Evolutionary conservation across 2,888 invertebrate species (phyloP).

Genomic region (Noctuana brunneofusca): DNA sequence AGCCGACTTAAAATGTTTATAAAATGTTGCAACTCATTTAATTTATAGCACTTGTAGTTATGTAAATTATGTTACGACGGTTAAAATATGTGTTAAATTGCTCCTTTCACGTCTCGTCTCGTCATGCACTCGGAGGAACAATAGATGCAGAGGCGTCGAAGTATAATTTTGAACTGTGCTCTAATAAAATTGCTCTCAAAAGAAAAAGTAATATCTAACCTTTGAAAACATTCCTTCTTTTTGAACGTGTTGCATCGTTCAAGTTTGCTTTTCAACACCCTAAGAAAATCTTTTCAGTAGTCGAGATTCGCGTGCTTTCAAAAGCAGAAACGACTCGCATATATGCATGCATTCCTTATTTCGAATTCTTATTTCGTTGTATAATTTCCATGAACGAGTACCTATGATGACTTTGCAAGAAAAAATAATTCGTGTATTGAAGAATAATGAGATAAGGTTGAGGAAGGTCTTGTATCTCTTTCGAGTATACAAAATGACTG

Average conservation of each 20-base stretch:
- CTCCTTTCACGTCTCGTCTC: background rate
- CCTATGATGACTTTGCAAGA: too few relatives aligned
- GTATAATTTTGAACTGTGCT: background rate
- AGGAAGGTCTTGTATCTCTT: too few relatives aligned
- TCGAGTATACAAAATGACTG: too few relatives aligned
- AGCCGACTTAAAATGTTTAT: background rate
- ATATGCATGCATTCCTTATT: background rate
- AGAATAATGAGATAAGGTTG: too few relatives aligned
- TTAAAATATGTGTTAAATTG: background rate
- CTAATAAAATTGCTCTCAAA: background rate
- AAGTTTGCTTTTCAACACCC: background rate
- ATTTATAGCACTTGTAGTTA: background rate
- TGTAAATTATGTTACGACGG: background rate
- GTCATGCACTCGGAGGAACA: background rate
- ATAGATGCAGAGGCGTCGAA: background rate
- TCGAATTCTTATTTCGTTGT: too few relatives aligned
- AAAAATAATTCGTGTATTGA: too few relatives aligned
- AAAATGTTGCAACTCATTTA: background rate
- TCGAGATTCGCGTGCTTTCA: background rate
- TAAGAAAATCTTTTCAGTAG: background rate
- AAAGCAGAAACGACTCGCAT: background rate
- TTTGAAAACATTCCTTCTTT: background rate
- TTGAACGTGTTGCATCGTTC: background rate
- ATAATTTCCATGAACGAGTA: too few relatives aligned
- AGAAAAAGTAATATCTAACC: background rate